Percentiles rank a stretch among this genome's conserved stretches.
These are phyloP conservation scores for Abramis brama DNA, from an alignment of 2,113 vertebrate species.

Conservation along the genomic window DNA sequence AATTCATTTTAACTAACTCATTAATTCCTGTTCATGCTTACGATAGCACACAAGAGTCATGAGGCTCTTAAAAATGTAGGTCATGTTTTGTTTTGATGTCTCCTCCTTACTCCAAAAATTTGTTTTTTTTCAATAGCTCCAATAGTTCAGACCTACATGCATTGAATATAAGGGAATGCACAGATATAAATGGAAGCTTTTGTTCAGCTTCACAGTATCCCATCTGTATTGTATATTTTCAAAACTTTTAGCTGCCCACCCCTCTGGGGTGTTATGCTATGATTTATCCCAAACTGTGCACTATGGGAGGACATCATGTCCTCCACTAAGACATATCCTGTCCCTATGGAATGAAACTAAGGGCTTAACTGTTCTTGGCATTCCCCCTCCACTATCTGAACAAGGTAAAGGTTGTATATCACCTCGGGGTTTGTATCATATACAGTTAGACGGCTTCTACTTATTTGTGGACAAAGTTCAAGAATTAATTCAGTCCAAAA, in stretches of 20 bases:
- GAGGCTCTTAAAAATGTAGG: background rate
- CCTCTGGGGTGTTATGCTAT: conserved; percentile 52
- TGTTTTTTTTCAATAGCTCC: background rate
- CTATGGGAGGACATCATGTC: conserved; percentile 21
- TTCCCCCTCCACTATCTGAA: background rate
- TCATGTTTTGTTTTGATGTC: background rate
- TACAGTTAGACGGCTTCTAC: background rate
- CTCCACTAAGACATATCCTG: conserved; percentile 1
- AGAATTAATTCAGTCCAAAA: background rate
- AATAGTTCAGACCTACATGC: background rate
- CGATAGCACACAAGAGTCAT: background rate
- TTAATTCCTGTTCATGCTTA: background rate
- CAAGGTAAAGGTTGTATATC: conserved; percentile 8
- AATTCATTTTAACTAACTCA: background rate
- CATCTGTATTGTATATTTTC: conserved; percentile 49
- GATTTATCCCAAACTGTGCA: conserved; percentile 3
- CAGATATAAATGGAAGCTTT: background rate
- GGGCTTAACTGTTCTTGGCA: conserved; percentile 29
- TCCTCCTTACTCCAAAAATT: background rate
- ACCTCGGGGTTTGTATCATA: background rate
- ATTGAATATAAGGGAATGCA: background rate
- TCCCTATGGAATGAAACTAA: conserved; percentile 11
- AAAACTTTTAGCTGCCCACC: conserved; percentile 34
- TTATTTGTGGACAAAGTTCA: background rate
- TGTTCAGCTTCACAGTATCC: conserved; percentile 6